These are phyloP conservation scores for Megathymus violae DNA, from an alignment of 1,140 invertebrate species.

Conservation along the genomic window DNA sequence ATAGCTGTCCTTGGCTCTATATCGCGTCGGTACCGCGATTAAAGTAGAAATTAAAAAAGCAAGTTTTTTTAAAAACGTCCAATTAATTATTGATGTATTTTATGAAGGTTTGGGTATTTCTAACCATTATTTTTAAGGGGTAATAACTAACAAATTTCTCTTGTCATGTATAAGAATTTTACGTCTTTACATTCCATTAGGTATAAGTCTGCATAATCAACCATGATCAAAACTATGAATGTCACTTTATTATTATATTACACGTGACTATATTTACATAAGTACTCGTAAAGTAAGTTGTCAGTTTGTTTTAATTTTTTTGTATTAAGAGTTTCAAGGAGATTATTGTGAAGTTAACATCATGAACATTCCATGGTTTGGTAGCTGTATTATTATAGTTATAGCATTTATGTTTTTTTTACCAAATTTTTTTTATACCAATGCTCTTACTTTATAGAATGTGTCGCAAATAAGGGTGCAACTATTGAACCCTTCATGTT, in stretches of 20 bases:
- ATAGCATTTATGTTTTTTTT: constrained; percentile 69
- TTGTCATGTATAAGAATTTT: constrained; percentile 50
- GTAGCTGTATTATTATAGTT: constrained; percentile 70
- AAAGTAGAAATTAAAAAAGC: constrained; percentile 19
- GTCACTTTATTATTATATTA: constrained; percentile 46
- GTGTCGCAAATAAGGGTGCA: constrained; percentile 44
- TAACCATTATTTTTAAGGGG: constrained; percentile 76
- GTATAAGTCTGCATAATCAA: constrained; percentile 69
- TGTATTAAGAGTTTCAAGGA: constrained; percentile 46
- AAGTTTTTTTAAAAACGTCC: constrained; percentile 30
- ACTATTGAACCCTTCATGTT: constrained; percentile 18
- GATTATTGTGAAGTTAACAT: constrained; percentile 56
- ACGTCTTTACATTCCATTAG: constrained; percentile 73
- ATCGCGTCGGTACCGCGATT: constrained; percentile 25
- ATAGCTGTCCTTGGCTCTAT: constrained; percentile 20
- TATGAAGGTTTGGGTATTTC: constrained; percentile 74
- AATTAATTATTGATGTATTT: constrained; percentile 48
- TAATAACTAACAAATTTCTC: constrained; percentile 68
- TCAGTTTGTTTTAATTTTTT: constrained; percentile 40
- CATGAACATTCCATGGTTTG: constrained; percentile 64
- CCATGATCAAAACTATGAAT: constrained; percentile 42
- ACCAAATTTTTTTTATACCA: constrained; percentile 82
- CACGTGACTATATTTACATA: constrained; percentile 41
- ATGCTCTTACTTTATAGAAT: constrained; percentile 70
- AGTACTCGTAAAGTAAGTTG: constrained; percentile 50